Evolutionary conservation across 2,113 vertebrate genomes (phyloP).

Genomic region (Lophura nycthemera): DNA sequence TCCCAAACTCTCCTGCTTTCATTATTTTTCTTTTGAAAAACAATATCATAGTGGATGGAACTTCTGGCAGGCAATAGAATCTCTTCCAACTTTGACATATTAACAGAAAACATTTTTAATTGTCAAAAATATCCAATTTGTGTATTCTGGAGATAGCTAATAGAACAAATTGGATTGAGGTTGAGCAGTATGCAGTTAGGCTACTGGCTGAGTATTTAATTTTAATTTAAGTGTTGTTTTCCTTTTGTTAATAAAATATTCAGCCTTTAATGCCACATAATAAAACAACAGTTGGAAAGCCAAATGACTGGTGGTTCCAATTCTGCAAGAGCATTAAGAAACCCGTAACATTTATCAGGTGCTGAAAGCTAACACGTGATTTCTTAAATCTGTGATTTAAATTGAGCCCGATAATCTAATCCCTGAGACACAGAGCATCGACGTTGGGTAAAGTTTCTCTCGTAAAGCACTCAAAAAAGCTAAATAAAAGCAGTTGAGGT

Average conservation of each 20-base stretch:
- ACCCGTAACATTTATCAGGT: conserved; percentile 51
- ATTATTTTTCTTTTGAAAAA: background rate
- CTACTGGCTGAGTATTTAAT: background rate
- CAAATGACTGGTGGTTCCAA: background rate
- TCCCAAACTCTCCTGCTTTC: background rate
- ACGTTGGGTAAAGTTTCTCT: conserved; percentile 42
- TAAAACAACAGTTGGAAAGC: conserved; percentile 46
- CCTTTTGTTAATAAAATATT: conserved; percentile 48
- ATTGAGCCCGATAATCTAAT: conserved; percentile 28
- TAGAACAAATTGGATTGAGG: conserved; percentile 1
- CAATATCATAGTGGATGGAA: background rate
- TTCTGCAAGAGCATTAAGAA: conserved; percentile 36
- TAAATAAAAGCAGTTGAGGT: conserved; percentile 53
- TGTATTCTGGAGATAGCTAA: background rate
- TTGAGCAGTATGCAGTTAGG: background rate
- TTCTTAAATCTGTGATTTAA: conserved; percentile 56
- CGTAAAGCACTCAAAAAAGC: conserved; percentile 23
- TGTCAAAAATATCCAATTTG: background rate
- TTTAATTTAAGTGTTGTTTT: conserved; percentile 24
- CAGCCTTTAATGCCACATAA: conserved; percentile 19
- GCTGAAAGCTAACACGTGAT: conserved; percentile 53
- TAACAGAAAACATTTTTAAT: background rate
- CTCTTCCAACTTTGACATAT: background rate
- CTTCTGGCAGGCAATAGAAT: background rate
- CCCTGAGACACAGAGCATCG: conserved; percentile 15